Percentiles rank a stretch among this genome's conserved stretches.
Conservation (phyloP, 1,140 invertebrate species). For the Pseudomyrmex dendroicus region DNA sequence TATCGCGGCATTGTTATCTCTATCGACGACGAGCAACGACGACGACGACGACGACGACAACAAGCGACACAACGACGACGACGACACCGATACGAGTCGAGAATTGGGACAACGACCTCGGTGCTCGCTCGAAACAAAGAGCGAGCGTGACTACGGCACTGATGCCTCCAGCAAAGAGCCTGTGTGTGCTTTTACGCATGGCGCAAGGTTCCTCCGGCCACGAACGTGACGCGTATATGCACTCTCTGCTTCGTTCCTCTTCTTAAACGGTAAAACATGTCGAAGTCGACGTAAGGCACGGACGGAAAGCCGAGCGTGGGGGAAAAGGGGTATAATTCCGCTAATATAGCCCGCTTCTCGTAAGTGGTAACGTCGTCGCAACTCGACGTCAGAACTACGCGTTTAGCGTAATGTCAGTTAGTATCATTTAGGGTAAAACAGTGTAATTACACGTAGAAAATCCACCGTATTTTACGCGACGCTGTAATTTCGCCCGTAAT, state of each 20-base stretch:
- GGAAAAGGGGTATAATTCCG: slow-evolving; percentile 24
- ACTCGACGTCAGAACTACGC: slow-evolving; percentile 1
- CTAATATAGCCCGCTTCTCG: background rate
- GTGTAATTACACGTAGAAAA: slow-evolving; percentile 40
- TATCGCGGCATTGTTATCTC: slow-evolving; percentile 47
- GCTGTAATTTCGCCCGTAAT: slow-evolving; percentile 46
- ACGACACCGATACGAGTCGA: slow-evolving; percentile 22
- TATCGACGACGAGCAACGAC: slow-evolving; percentile 36
- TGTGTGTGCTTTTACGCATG: slow-evolving; percentile 45
- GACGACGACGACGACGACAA: background rate
- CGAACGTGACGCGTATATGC: slow-evolving; percentile 50
- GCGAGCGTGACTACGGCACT: slow-evolving; percentile 51
- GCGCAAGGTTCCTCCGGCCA: slow-evolving; percentile 34
- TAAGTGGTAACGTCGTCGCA: slow-evolving; percentile 25
- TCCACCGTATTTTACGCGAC: slow-evolving; percentile 29
- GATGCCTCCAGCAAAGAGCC: slow-evolving; percentile 8
- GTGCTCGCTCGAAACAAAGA: slow-evolving; percentile 53
- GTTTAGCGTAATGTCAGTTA: slow-evolving; percentile 34
- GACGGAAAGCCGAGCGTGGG: no score
- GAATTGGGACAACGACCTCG: slow-evolving; percentile 59
- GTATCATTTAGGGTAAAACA: slow-evolving; percentile 38
- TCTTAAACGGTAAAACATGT: slow-evolving; percentile 40
- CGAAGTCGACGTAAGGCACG: slow-evolving; percentile 1
- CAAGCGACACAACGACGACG: slow-evolving; percentile 13
- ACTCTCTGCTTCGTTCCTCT: slow-evolving; percentile 20